Percentiles rank a stretch among this genome's conserved stretches.
Conservation (phyloP, 2,888 invertebrate species). For the Zaprionus lineosus region DNA sequence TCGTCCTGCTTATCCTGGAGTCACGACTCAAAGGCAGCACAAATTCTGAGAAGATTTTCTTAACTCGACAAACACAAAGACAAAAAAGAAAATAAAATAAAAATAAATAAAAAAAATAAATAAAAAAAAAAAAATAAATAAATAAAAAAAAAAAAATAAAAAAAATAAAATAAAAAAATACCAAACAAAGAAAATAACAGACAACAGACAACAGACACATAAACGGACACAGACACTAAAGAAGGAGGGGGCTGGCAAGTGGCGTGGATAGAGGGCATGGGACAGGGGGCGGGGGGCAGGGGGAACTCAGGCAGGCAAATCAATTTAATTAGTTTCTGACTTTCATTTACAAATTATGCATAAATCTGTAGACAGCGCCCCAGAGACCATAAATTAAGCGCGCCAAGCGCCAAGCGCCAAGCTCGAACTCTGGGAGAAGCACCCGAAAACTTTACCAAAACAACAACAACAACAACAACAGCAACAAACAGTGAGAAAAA, state of each 20-base stretch:
- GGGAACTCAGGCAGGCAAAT: conserved; percentile 59
- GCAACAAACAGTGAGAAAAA: conserved; percentile 37
- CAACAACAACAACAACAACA: conserved; percentile 41
- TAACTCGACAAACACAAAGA: too few relatives aligned
- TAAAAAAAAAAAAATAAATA: too few relatives aligned
- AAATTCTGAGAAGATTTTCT: too few relatives aligned
- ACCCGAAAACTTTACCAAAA: conserved; percentile 53
- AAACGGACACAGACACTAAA: background rate
- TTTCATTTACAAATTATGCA: conserved; percentile 77
- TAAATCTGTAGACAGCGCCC: conserved; percentile 75
- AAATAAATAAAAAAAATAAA: too few relatives aligned
- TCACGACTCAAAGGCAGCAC: too few relatives aligned
- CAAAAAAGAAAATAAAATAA: too few relatives aligned
- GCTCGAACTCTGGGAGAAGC: conserved; percentile 50
- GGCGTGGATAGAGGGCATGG: too few relatives aligned
- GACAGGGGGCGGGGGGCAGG: background rate
- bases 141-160: conserved; percentile 6
- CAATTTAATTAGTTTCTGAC: conserved; percentile 78
- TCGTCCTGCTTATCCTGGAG: too few relatives aligned
- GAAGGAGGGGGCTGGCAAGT: background rate
- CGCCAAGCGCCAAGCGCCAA: conserved; percentile 51
- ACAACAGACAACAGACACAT: background rate
- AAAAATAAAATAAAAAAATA: background rate
- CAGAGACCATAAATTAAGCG: conserved; percentile 75
- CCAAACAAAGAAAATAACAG: conserved; percentile 14